phyloP scores from a whole-genome alignment of 1,140 invertebrate genomes.

The Tetragnatha versicolor region DNA sequence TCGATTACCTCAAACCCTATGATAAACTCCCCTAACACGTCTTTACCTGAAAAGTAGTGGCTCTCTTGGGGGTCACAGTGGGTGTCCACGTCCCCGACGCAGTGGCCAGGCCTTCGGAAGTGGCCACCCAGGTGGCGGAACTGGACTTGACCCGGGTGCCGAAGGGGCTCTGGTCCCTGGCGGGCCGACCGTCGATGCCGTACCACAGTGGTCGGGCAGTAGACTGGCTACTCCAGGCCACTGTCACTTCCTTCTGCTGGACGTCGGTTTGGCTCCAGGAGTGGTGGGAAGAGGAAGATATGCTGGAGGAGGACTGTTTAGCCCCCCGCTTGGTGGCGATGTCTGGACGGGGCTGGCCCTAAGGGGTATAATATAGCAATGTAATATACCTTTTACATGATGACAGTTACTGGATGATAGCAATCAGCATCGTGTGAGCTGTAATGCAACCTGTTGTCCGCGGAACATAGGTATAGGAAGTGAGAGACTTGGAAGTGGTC shows the following conservation, averaged over 20 bases:
- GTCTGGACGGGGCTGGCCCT: neutral
- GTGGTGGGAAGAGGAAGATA: neutral
- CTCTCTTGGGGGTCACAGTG: neutral
- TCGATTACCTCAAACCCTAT: too few relatives aligned
- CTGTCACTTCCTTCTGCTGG: slow-evolving; percentile 37
- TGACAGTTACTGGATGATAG: too few relatives aligned
- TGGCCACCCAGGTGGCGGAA: too few relatives aligned
- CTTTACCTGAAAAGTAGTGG: too few relatives aligned
- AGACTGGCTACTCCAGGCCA: slow-evolving; percentile 25
- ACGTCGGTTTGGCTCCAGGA: slow-evolving; percentile 21
- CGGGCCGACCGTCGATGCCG: slow-evolving; percentile 32
- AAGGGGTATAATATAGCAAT: neutral
- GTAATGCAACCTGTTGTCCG: too few relatives aligned
- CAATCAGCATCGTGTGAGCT: too few relatives aligned
- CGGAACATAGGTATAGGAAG: too few relatives aligned
- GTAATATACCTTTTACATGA: too few relatives aligned
- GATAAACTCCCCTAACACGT: too few relatives aligned
- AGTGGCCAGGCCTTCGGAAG: too few relatives aligned
- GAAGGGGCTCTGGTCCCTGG: slow-evolving; percentile 34
- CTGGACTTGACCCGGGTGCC: slow-evolving; percentile 18
- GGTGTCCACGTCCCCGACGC: slow-evolving; percentile 33
- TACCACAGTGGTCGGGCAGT: slow-evolving; percentile 27
- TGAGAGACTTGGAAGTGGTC: too few relatives aligned
- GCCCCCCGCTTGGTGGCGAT: slow-evolving; percentile 13
- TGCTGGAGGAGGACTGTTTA: neutral